Evolutionary conservation across 2,888 invertebrate genomes (phyloP), one percentile per base, ranked within the genome.

Genomic region (Lymantria dispar): DNA sequence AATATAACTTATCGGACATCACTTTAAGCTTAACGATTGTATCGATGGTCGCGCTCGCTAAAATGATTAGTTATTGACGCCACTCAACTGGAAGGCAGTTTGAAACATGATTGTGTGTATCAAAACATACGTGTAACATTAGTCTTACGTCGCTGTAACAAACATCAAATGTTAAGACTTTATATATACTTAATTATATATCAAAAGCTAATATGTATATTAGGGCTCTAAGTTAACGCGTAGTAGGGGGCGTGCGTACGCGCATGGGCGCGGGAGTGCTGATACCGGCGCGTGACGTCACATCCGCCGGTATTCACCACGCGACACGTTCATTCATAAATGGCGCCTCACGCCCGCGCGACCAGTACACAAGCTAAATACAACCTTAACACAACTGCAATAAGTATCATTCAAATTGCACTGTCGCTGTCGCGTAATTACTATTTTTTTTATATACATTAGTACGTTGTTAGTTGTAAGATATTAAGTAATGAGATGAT

Each of bases 251-350:
- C 80, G 5, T 22, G 83, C 82, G 81, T 76, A 76, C 71, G 76
- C 78, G 81, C 77, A 52, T 61, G 51, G 77, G 72, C 80, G 77
- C 62, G 57, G 62, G 58, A 50, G 50, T 60, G 58, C 76, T 77
- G 66, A 15, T 12, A n/a, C 1, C 12, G 1, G 66, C 59, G 65
- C 55, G 62, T 84, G 77, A 85, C 77, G 86, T 85, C 85, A 87
- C 72, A 71, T 82, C 82, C 85, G 79, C 71, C 64, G 72, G 79
- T 82, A 85, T 85, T 85, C 82, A 79, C 68, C 54, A 70, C 66
- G 22, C 22, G 61, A 70, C 69, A 64, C 68, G 72, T 74, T 76
- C 88, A 87, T 87, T 87, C 87, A 87, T 86, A 74, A 84, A 76
- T 59, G 54, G 62, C 57, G 52, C 54, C 47, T 45, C 36, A 22